phyloP scores from a whole-genome alignment of 2,888 invertebrate genomes.

The Halictus quadricinctus region DNA sequence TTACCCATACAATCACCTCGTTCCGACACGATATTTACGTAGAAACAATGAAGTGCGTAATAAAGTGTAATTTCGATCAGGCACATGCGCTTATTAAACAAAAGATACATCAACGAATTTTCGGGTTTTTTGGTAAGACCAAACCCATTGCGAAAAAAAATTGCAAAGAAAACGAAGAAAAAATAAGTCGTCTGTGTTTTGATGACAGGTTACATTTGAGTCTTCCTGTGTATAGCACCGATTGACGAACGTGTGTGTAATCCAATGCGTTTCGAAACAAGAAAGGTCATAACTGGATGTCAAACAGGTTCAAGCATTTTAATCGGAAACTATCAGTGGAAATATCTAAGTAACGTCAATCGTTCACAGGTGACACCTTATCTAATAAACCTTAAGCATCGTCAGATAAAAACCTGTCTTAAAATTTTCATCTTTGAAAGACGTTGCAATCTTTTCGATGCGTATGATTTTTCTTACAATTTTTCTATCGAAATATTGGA shows the following conservation, averaged over 20 bases:
- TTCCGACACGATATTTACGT: background rate
- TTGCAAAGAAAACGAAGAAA: conserved; percentile 5
- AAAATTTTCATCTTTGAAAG: background rate
- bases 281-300: conserved; percentile 38
- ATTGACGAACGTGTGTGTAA: conserved; percentile 20
- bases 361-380: background rate
- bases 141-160: conserved; percentile 16
- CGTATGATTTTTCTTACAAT: background rate
- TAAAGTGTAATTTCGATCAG: background rate
- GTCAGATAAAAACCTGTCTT: conserved; percentile 5
- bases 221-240: conserved; percentile 14
- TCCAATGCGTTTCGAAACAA: conserved; percentile 36
- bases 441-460: background rate
- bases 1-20: background rate
- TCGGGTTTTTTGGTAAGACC: background rate
- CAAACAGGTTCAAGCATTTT: conserved; percentile 51
- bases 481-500: background rate
- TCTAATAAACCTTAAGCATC: background rate
- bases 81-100: conserved; percentile 12
- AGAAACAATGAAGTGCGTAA: background rate
- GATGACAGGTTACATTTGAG: background rate
- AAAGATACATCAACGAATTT: conserved; percentile 22
- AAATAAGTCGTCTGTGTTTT: background rate
- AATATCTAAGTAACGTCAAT: conserved; percentile 6
- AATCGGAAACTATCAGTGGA: conserved; percentile 7